Evolutionary conservation across 2,888 invertebrate genomes (phyloP).

Genomic region (Drosophila cognata): DNA sequence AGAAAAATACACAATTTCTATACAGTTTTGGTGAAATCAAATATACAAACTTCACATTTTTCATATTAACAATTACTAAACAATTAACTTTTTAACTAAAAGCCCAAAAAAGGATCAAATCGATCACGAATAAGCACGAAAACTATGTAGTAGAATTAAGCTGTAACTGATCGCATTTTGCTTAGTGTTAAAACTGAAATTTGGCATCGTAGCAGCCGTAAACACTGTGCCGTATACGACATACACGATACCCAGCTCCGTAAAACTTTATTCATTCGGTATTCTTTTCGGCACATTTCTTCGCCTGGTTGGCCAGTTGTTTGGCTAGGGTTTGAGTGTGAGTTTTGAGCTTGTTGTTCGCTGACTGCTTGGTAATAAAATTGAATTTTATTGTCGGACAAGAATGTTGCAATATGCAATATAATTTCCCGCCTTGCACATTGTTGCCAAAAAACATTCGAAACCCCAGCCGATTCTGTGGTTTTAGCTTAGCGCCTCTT

Average conservation of each 20-base stretch:
- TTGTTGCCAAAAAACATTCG: constrained; percentile 66
- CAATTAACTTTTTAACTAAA: background rate
- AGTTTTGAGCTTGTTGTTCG: constrained; percentile 16
- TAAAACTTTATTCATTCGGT: constrained; percentile 46
- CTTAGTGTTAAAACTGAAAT: constrained; percentile 21
- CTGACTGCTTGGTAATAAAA: constrained; percentile 70
- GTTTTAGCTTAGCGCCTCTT: constrained; percentile 57
- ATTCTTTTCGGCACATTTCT: constrained; percentile 42
- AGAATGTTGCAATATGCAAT: constrained; percentile 82
- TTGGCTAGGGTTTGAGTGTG: constrained; percentile 1
- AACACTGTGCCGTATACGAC: constrained; percentile 18
- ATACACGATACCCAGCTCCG: constrained; percentile 22
- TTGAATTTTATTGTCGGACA: constrained; percentile 81
- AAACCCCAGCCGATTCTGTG: constrained; percentile 53
- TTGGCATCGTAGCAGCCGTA: constrained; percentile 46
- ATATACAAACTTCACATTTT: background rate
- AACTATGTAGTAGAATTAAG: background rate
- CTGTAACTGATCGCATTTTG: background rate
- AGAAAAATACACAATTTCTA: background rate
- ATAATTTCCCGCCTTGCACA: constrained; percentile 72
- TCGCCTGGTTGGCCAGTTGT: constrained; percentile 36
- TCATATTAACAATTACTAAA: background rate
- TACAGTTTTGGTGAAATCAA: background rate
- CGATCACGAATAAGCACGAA: background rate
- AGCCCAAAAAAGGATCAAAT: background rate